phyloP scores from a whole-genome alignment of 2,113 vertebrate species.

The Limnothrissa miodon region DNA sequence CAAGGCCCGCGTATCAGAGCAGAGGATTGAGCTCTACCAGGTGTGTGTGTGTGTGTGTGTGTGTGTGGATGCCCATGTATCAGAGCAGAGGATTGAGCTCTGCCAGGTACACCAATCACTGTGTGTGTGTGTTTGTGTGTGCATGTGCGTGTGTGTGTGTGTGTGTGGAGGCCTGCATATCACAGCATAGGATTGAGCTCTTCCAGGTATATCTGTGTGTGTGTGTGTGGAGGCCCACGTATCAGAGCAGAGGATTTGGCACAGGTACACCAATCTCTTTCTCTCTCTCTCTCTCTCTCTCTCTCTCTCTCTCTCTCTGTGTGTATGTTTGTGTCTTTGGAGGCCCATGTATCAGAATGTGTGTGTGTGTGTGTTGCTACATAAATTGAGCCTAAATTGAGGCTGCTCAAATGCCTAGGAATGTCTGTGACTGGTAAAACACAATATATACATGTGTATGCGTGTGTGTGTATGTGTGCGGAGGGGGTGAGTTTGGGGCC shows the following conservation, averaged over 20 bases:
- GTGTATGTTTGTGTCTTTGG: too few species aligned
- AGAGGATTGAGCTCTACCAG: slow-evolving; percentile 95
- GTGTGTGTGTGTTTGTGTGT: slow-evolving; percentile 16
- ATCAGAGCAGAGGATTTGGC: too few species aligned
- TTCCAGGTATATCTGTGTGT: too few species aligned
- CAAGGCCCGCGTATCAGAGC: slow-evolving; percentile 84
- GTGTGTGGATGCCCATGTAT: slow-evolving; percentile 84
- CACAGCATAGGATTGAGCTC: too few species aligned
- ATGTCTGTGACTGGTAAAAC: neutral
- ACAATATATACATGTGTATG: neutral
- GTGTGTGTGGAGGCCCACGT: too few species aligned
- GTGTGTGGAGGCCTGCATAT: neutral
- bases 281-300: too few species aligned
- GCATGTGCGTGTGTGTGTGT: neutral
- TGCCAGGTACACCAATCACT: slow-evolving; percentile 80
- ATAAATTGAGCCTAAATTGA: too few species aligned
- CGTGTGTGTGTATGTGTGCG: neutral
- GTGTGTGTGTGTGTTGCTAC: too few species aligned
- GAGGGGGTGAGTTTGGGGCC: neutral
- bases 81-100: slow-evolving; percentile 92
- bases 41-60: too few species aligned
- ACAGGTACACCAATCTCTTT: too few species aligned
- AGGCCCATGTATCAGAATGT: neutral
- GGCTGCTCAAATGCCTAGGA: too few species aligned
- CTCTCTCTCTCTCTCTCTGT: too few species aligned